A percentile compares a stretch with the other conserved stretches of the same genome.
These are phyloP conservation scores for Lerista edwardsae DNA, from an alignment of 2,797 vertebrate genomes.

Conservation along the genomic window DNA sequence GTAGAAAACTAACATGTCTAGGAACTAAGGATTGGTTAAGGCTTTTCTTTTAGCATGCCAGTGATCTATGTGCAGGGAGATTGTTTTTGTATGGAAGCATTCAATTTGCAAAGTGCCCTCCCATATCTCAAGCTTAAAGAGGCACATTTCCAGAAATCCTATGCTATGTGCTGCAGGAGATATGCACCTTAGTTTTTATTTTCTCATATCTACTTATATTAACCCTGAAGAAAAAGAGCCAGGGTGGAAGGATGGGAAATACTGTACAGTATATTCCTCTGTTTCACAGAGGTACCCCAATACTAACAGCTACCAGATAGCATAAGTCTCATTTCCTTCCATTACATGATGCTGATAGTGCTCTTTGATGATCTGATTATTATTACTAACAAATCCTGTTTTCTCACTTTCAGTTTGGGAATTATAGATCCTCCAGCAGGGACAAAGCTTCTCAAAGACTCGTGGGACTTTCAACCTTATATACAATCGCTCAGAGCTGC, in stretches of 20 bases:
- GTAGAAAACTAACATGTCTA: not conserved
- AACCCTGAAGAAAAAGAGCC: too few relatives aligned
- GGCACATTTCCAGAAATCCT: too few relatives aligned
- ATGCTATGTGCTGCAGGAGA: too few relatives aligned
- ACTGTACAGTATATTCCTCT: not conserved
- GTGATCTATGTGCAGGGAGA: too few relatives aligned
- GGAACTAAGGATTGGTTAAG: not conserved
- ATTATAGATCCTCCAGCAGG: slow-evolving; percentile 72
- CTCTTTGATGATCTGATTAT: not conserved
- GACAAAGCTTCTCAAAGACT: slow-evolving; percentile 80
- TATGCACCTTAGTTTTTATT: not conserved
- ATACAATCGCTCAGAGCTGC: slow-evolving; percentile 72
- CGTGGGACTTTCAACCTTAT: slow-evolving; percentile 80
- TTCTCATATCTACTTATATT: not conserved
- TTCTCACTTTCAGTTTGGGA: slow-evolving; percentile 64
- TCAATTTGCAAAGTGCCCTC: too few relatives aligned
- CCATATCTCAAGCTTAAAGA: too few relatives aligned
- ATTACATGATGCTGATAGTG: not conserved
- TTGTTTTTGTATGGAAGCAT: too few relatives aligned
- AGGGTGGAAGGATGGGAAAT: not conserved
- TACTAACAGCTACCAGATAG: not conserved
- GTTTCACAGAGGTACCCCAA: not conserved
- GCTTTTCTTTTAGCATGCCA: too few relatives aligned
- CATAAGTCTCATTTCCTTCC: not conserved
- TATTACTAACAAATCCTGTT: not conserved